A percentile compares a stretch with the other conserved stretches of the same genome.
Evolutionary conservation across 2,888 invertebrate genomes (phyloP).

Genomic region (Octodonta nipae): DNA sequence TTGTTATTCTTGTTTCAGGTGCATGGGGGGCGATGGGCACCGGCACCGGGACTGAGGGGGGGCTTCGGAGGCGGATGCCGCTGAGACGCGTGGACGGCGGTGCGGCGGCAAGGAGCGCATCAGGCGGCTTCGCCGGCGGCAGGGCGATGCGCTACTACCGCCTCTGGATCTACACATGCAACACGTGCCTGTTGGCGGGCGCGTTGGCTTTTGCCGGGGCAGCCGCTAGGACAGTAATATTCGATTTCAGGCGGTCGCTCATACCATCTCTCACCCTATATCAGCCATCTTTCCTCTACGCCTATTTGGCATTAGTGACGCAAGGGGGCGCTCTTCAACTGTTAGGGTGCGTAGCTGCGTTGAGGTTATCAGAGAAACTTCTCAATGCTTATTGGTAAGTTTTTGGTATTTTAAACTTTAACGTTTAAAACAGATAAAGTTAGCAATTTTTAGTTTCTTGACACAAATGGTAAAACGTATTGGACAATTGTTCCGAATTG

Average conservation of each 20-base stretch:
- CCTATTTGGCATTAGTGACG: slow-evolving; percentile 64
- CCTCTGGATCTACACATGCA: slow-evolving; percentile 87
- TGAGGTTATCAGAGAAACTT: slow-evolving; percentile 65
- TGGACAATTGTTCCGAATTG: too few species aligned
- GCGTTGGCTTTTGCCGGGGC: slow-evolving; percentile 68
- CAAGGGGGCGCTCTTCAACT: slow-evolving; percentile 55
- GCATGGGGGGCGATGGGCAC: slow-evolving; percentile 38
- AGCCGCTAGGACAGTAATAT: slow-evolving; percentile 54
- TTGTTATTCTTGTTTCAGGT: too few species aligned
- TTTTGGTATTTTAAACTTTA: too few species aligned
- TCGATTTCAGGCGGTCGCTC: slow-evolving; percentile 52
- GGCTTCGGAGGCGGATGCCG: slow-evolving; percentile 38
- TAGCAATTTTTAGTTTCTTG: too few species aligned
- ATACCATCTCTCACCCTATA: slow-evolving; percentile 62
- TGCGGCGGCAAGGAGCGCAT: slow-evolving; percentile 25
- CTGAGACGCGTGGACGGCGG: slow-evolving; percentile 40
- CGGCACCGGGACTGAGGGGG: slow-evolving; percentile 34
- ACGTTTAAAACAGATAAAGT: too few species aligned
- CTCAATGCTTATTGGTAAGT: slow-evolving; percentile 67
- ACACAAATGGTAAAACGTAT: too few species aligned
- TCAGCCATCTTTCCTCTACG: slow-evolving; percentile 68
- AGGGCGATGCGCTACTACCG: slow-evolving; percentile 67
- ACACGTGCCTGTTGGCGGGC: slow-evolving; percentile 71
- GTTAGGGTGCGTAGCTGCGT: slow-evolving; percentile 69
- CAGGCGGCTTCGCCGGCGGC: slow-evolving; percentile 27